Percentiles rank a stretch among this genome's conserved stretches.
Evolutionary conservation across 2,888 invertebrate genomes (phyloP).

Genomic region (Ashinkailepas kermadecensis): DNA sequence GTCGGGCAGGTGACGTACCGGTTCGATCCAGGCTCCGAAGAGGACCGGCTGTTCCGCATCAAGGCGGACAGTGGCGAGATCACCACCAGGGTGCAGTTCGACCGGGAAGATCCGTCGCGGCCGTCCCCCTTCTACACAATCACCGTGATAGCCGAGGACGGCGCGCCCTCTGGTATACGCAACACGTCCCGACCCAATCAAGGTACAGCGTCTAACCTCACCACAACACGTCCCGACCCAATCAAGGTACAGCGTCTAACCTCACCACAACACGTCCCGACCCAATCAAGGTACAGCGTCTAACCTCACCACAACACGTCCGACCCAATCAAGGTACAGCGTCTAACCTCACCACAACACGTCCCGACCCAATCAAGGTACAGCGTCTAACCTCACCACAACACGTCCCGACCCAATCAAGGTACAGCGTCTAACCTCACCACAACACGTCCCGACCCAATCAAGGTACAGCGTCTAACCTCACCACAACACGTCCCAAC

Average conservation of each 20-base stretch:
- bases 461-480: too few species aligned
- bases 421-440: too few species aligned
- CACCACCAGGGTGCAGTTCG: slow-evolving; percentile 69
- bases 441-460: too few species aligned
- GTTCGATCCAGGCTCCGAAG: slow-evolving; percentile 39
- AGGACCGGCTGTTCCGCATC: slow-evolving; percentile 64
- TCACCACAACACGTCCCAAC: too few species aligned
- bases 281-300: too few species aligned
- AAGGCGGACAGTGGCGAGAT: slow-evolving; percentile 78
- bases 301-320: too few species aligned
- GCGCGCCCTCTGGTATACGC: slow-evolving; percentile 70
- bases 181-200: slow-evolving; percentile 58
- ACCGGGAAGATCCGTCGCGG: slow-evolving; percentile 61
- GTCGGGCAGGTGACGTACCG: slow-evolving; percentile 12
- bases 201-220: slow-evolving; percentile 40
- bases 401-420: too few species aligned
- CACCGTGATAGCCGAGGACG: slow-evolving; percentile 82
- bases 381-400: too few species aligned
- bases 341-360: too few species aligned
- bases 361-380: too few species aligned
- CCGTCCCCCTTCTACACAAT: slow-evolving; percentile 67
- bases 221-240: background rate
- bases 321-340: too few species aligned
- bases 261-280: background rate
- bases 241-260: background rate